Evolutionary conservation across 2,113 vertebrate species (phyloP).

Genomic region (Rhodinocichla rosea): DNA sequence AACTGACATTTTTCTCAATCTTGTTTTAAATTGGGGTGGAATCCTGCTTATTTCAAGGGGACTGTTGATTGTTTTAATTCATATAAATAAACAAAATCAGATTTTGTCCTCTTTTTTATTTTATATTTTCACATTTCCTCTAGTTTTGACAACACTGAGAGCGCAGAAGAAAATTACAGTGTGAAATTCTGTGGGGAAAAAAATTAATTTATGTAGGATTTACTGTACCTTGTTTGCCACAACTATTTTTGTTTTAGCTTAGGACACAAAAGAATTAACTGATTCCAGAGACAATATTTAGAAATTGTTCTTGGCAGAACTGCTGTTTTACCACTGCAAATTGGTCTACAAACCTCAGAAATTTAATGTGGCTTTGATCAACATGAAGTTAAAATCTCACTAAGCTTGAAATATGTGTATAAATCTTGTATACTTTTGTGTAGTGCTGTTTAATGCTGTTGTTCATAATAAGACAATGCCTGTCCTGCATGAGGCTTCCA

Average conservation of each 20-base stretch:
- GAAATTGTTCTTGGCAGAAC: not conserved
- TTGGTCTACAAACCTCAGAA: not conserved
- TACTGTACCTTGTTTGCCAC: not conserved
- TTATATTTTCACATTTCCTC: not conserved
- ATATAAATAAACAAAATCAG: not conserved
- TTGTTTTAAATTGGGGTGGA: not conserved
- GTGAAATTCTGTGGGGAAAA: not conserved
- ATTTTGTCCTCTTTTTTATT: not conserved
- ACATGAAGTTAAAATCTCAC: not conserved
- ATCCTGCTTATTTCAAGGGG: not conserved
- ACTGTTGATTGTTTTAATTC: not conserved
- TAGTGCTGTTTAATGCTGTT: not conserved
- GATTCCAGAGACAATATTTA: conserved; percentile 7
- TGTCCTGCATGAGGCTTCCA: not conserved
- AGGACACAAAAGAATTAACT: not conserved
- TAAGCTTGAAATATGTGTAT: not conserved
- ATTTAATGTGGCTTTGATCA: not conserved
- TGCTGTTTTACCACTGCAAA: not conserved
- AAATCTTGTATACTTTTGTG: not conserved
- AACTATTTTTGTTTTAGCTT: not conserved
- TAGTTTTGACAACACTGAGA: not conserved
- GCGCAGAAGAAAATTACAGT: not conserved
- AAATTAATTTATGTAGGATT: not conserved
- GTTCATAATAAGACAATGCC: not conserved
- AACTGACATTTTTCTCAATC: not conserved